These are phyloP conservation scores for Gymnoscopelus braueri DNA, from an alignment of 2,797 vertebrate species.

Conservation along the genomic window DNA sequence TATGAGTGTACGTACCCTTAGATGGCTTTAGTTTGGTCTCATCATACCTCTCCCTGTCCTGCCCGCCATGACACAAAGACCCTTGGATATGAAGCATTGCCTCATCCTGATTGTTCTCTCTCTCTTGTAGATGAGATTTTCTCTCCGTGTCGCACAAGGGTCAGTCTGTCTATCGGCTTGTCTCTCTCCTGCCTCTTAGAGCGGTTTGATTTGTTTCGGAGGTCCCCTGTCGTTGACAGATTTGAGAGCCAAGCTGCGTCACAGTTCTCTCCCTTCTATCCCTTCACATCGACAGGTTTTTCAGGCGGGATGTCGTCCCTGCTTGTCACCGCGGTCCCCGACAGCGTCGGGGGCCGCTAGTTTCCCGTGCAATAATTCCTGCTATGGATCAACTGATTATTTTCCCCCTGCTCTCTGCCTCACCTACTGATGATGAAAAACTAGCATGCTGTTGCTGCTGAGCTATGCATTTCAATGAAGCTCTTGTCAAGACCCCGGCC, in stretches of 20 bases:
- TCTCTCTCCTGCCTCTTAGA: slow-evolving; percentile 36
- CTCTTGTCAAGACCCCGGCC: slow-evolving; percentile 68
- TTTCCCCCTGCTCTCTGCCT: slow-evolving; percentile 69
- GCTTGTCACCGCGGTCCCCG: slow-evolving; percentile 41
- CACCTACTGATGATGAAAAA: slow-evolving; percentile 77
- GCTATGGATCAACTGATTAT: slow-evolving; percentile 76
- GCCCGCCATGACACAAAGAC: slow-evolving; percentile 31
- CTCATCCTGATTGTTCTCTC: slow-evolving; percentile 34
- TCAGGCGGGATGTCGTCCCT: slow-evolving; percentile 45
- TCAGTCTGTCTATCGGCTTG: slow-evolving; percentile 24
- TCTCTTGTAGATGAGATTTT: slow-evolving; percentile 41
- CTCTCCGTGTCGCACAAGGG: slow-evolving; percentile 33
- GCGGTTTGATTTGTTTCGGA: slow-evolving; percentile 15
- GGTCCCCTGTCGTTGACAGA: slow-evolving; percentile 8
- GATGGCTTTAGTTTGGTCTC: slow-evolving; percentile 31
- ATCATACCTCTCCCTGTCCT: slow-evolving; percentile 31
- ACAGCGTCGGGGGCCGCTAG: slow-evolving; percentile 34
- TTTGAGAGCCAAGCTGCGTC: slow-evolving; percentile 41
- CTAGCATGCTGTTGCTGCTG: slow-evolving; percentile 63
- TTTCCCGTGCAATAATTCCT: slow-evolving; percentile 65
- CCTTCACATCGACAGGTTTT: slow-evolving; percentile 35
- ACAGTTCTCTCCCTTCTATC: slow-evolving; percentile 2
- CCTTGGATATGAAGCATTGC: slow-evolving; percentile 30
- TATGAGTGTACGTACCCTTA: neutral
- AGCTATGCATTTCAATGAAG: slow-evolving; percentile 83